Evolutionary conservation across 2,113 vertebrate genomes (phyloP).

Genomic region (Notarius quadriscutis): DNA sequence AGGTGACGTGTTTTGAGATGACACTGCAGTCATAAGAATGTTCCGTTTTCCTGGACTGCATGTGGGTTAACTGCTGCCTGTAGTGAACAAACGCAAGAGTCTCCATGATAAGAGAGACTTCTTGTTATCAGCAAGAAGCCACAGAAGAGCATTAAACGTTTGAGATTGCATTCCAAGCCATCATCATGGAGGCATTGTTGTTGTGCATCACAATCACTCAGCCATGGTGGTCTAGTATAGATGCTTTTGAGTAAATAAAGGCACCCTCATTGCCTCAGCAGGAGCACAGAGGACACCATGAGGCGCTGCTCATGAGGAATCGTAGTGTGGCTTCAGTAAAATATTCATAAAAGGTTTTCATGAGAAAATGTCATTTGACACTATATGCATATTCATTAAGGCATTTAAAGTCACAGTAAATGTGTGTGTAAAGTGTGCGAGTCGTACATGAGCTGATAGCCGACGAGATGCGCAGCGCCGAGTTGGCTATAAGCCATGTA

Average conservation of each 20-base stretch:
- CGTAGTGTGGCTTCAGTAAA: background rate
- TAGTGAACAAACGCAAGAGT: background rate
- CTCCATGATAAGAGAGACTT: background rate
- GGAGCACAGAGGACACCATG: slow-evolving; percentile 4
- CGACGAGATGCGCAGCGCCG: too few species aligned
- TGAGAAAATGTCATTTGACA: background rate
- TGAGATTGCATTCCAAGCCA: slow-evolving; percentile 14
- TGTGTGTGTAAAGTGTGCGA: background rate
- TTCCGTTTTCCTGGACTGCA: background rate
- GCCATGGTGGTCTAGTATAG: slow-evolving; percentile 12
- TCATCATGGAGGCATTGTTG: slow-evolving; percentile 18
- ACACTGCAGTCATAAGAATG: background rate
- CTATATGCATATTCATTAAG: background rate
- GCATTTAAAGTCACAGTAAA: too few species aligned
- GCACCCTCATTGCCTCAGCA: slow-evolving; percentile 39
- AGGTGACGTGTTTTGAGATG: background rate
- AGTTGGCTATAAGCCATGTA: too few species aligned
- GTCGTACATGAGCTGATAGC: too few species aligned
- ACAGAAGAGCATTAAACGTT: slow-evolving; percentile 3
- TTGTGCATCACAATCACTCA: slow-evolving; percentile 39
- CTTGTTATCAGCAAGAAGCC: background rate
- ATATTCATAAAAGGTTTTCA: background rate
- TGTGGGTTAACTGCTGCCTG: background rate
- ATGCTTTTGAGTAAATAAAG: slow-evolving; percentile 16
- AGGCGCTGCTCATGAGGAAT: background rate